Percentiles rank a stretch among this genome's conserved stretches.
These are phyloP conservation scores for Oegoconia quadripuncta DNA, from an alignment of 2,888 invertebrate genomes.

Conservation along the genomic window DNA sequence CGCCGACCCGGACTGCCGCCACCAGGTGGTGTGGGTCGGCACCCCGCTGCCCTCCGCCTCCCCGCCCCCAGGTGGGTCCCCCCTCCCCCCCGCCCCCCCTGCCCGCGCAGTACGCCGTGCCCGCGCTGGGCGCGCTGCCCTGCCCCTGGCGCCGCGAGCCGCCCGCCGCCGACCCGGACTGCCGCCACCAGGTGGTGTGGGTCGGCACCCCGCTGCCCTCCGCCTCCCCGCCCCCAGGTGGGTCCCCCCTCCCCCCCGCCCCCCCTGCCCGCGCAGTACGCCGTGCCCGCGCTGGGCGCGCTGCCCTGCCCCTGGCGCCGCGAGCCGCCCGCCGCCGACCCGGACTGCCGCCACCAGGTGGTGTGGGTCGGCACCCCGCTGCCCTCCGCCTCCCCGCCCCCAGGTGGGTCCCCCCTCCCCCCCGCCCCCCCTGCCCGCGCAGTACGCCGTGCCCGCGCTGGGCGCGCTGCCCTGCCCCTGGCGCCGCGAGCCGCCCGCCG, in stretches of 20 bases:
- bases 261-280: constrained; percentile 90
- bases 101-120: constrained; percentile 96
- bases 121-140: constrained; percentile 91
- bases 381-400: constrained; percentile 89
- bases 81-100: not conserved
- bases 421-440: constrained; percentile 81
- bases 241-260: constrained; percentile 6
- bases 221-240: constrained; percentile 85
- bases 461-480: constrained; percentile 93
- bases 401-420: constrained; percentile 61
- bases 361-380: constrained; percentile 98
- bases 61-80: constrained; percentile 81
- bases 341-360: constrained; percentile 94
- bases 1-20: constrained; percentile 87
- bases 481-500: constrained; percentile 92
- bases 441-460: constrained; percentile 94
- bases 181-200: constrained; percentile 96
- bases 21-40: constrained; percentile 98
- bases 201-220: constrained; percentile 97
- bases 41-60: constrained; percentile 94
- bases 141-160: constrained; percentile 95
- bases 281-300: constrained; percentile 91
- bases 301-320: constrained; percentile 95
- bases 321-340: constrained; percentile 88
- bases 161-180: constrained; percentile 87